Evolutionary conservation across 2,797 vertebrate species (phyloP), one percentile per base, ranked within the genome.

Genomic region (Typhlichthys subterraneus): DNA sequence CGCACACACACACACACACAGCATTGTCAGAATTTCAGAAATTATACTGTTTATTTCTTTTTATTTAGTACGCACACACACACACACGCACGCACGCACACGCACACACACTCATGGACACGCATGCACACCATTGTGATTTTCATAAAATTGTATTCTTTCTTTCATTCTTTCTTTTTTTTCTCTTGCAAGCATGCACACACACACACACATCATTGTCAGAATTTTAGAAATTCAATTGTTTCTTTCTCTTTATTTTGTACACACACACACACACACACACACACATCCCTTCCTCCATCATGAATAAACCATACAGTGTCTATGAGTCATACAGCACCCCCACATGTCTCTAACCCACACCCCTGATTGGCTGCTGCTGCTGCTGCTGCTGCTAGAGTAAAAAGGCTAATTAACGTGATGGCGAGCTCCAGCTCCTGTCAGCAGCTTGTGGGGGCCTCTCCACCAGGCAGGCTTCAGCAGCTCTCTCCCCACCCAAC

Each of bases 291-390:
- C 88, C 87, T 86, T 90, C 86, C 88, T 85, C 84, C 86, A 90
- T 92, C 90, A 92, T 92, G 89, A 92, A 92, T 92, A 91, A 91
- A 89, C 86, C 88, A 91, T 89, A 85, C 82, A 82, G 86, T 90
- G 88, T 90, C 89, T 92, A 88, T 91, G 89, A 90, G 85, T 90
- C 91, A 91, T 88, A 86, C 89, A 85, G 87, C 89, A 89, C 90
- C 89, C 87, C 87, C 89, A 88, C 89, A 84, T 88, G 85, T 79
- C 77, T 87, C 65, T 46, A 87, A 85, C 83, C 82, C 85, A 86
- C 88, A 89, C 86, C 84, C 89, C 86, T 86, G 80, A 76, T 87
- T 85, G 67, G n/a, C n/a, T n/a, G 82, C 77, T 57, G 73, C 82
- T 88, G 89, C 84, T 79, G 74, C 84, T 67, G 82, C 77, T 57